Evolutionary conservation across 2,888 invertebrate species (phyloP), one percentile per base, ranked within the genome.

Genomic region (Anthrax anthrax): DNA sequence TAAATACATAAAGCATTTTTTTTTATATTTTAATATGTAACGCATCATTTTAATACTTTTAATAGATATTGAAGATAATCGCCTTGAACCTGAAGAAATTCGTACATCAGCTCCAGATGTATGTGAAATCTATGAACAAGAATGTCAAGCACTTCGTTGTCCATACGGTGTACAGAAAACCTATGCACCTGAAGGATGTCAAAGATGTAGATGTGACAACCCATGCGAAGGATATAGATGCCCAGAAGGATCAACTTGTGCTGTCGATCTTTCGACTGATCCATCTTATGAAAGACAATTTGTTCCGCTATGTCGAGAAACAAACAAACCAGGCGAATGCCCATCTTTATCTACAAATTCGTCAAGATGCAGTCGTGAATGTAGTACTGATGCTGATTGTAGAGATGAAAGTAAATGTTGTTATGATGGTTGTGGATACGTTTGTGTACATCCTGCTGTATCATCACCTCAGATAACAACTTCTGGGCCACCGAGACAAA

Each of bases 361-460:
- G 43, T 71, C 72, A 14, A 58, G 65, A 40, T 90, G 91, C 61
- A 76, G 74, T 10, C 71, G 72, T 32, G 81, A 85, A 62, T 92
- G 92, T 59, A 68, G 72, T 50, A 78, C 78, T 45, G 92, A 92
- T 63, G 84, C 85, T 0, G 86, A 89, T 60, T 94, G 92, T 61
- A 67, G 76, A 14, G 80, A 78, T 32, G 76, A 77, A 19, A 73
- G 78, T 61, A 92, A 91, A 66, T 92, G 92, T 63, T 94, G 92
- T 64, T 66, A 68, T 51, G 79, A 78, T 56, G 86, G 84, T 43
- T 91, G 92, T 63, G 81, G 82, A 38, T 72, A 73, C 23, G 71
- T 80, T 23, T 92, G 91, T 60, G 66, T 79, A 3, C 71, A 70
- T 48, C 79, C 82, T 8, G 61, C 64, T 8, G 55, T 53, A 12